Base-by-base conservation (phyloP, 2,888 invertebrate genomes). In the Crepidodera aurea region DNA sequence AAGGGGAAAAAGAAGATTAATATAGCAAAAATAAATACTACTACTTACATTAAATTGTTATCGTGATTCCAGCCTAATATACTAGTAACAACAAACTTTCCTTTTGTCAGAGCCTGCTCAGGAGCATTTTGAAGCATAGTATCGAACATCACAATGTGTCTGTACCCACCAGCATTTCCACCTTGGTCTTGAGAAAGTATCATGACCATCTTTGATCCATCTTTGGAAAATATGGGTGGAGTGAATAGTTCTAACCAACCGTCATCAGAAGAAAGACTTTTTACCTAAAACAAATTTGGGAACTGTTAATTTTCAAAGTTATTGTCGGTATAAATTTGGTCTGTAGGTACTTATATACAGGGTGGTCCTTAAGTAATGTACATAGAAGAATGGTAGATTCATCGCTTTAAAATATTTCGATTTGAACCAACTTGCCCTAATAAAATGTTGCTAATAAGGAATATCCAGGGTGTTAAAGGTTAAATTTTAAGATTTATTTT, bases 211-310 rank as follows among this genome's bases (percentile, higher is more conserved):
- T 88, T 82, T 6, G 84, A 84, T 27, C 92, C 92, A 67, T 87
- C 85, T 19, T 83, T 81, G 66, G 88, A 90, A 75, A 90, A 91
- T 40, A 86, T 79, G 1, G 93, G 87, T 0, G 91, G 84, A 25
- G 87, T 86, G 75, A 91, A 91, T 29, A 88, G 81, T 75, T 93
- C 92, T n/a, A 93, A 85, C 93, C 93, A 93, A 10, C 93, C 93
- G 1, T 85, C 81, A 8, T 81, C 70, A 71, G 85, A 82, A n/a
- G 68, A 67, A 40, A 80, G 58, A 54, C 68, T 72, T 72, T 78
- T 85, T 54, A 86, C 81, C 86, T 86, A 78, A 62, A 81, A 82
- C 32, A 51, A 1, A 50, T 8, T 6, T n/a, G n/a, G n/a, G n/a
- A n/a, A n/a, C n/a, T n/a, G n/a, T n/a, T n/a, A n/a, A n/a, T n/a